Evolutionary conservation across 2,888 invertebrate genomes (phyloP).

Genomic region (Notodonta ziczac): DNA sequence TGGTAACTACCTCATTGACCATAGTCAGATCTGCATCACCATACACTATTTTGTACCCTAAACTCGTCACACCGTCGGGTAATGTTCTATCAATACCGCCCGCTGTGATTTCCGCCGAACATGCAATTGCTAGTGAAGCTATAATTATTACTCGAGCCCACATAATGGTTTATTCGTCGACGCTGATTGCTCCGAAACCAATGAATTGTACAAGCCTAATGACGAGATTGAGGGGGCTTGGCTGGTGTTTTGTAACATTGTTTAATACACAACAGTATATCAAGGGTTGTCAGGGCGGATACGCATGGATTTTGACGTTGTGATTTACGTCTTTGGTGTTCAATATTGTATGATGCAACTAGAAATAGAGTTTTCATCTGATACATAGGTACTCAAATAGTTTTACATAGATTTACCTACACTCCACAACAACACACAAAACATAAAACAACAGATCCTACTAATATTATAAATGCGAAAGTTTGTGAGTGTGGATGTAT

Average conservation of each 20-base stretch:
- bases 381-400: neutral
- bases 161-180: slow-evolving; percentile 49
- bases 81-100: slow-evolving; percentile 54
- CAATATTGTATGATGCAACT: neutral
- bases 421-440: too few species aligned
- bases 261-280: slow-evolving; percentile 34
- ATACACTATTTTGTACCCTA: slow-evolving; percentile 61
- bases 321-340: neutral
- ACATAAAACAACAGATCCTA: too few species aligned
- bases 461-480: too few species aligned
- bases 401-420: too few species aligned
- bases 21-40: slow-evolving; percentile 66
- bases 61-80: slow-evolving; percentile 57
- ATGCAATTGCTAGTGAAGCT: slow-evolving; percentile 25
- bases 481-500: too few species aligned
- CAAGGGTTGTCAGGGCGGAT: slow-evolving; percentile 51
- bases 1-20: slow-evolving; percentile 62
- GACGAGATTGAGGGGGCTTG: slow-evolving; percentile 33
- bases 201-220: slow-evolving; percentile 30
- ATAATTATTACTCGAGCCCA: slow-evolving; percentile 39
- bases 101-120: slow-evolving; percentile 42
- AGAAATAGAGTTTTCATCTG: too few species aligned
- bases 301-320: slow-evolving; percentile 27
- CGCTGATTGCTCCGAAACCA: slow-evolving; percentile 32
- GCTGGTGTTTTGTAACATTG: slow-evolving; percentile 57